Evolutionary conservation across 2,888 invertebrate species (phyloP), one percentile per base, ranked within the genome.

Genomic region (Tachina grossa): DNA sequence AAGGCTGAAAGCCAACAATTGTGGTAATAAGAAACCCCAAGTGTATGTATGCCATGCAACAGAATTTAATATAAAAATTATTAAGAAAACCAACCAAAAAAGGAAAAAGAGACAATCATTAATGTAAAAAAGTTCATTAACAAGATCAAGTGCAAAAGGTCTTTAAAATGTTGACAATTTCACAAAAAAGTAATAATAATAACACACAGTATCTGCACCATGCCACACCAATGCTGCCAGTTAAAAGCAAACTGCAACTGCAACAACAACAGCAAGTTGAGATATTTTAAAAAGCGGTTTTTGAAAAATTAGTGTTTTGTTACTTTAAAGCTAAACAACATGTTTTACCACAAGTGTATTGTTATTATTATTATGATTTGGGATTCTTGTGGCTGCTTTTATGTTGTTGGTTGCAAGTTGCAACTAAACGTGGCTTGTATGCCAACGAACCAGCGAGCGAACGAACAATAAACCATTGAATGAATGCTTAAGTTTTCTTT

Each of bases 61-160:
- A 80, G 22, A 63, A 63, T 69, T 59, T 41, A 31, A 74, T 45
- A 57, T 19, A 19, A 59, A 69, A 74, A 49, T 68, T 69, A 53
- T 57, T 45, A 47, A 45, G 69, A 69, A 69, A 69, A 14, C 31
- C 31, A 31, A 31, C 22, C 22, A 13, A 69, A 19, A 22, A 39
- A 41, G 0, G 39, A 8, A 72, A 41, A 49, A 6, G 43, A 85
- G 75, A 82, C 51, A 72, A 72, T 68, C 19, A 53, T 69, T 75
- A 76, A 68, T 55, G 68, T 53, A 63, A 69, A 72, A 86, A 86
- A 76, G 86, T 87, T 87, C 87, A 87, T 85, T 87, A 87, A 86
- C 86, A 86, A 87, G 87, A 86, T 87, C 87, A 87, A 87, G 87
- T 87, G 87, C 87, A 87, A 80, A 85, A 85, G 85, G 85, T 85